phyloP scores from a whole-genome alignment of 2,888 invertebrate species.

The Ophioninae sp. region DNA sequence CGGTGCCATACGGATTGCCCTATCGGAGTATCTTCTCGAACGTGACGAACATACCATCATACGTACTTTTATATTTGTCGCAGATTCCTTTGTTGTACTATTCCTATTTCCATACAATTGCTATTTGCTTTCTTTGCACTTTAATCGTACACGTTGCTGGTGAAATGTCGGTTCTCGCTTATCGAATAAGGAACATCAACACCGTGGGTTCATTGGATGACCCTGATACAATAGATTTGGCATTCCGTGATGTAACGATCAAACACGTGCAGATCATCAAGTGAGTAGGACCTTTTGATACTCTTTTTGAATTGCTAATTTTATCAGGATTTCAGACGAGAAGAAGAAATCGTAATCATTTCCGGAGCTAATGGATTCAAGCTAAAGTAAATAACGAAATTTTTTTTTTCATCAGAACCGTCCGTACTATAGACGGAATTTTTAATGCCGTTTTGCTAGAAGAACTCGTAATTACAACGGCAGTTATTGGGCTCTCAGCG shows the following conservation, averaged over 20 bases:
- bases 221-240: no score
- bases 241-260: background rate
- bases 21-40: slow-evolving; percentile 42
- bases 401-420: slow-evolving; percentile 34
- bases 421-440: background rate
- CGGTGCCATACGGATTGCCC: slow-evolving; percentile 37
- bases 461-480: slow-evolving; percentile 18
- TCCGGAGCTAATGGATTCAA: background rate
- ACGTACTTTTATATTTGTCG: no score
- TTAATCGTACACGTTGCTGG: no score
- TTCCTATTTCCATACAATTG: no score
- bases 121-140: no score
- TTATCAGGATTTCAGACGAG: no score
- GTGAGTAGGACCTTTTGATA: slow-evolving; percentile 16
- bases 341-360: no score
- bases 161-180: no score
- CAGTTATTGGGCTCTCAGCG: slow-evolving; percentile 53
- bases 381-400: background rate
- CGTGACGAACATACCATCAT: slow-evolving; percentile 24
- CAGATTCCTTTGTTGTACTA: no score
- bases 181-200: no score
- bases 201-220: no score
- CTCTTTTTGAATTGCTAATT: background rate
- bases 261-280: slow-evolving; percentile 43
- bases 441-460: no score